Conservation (phyloP, 23 tunicate species). For the Halocynthia aurantium region DNA sequence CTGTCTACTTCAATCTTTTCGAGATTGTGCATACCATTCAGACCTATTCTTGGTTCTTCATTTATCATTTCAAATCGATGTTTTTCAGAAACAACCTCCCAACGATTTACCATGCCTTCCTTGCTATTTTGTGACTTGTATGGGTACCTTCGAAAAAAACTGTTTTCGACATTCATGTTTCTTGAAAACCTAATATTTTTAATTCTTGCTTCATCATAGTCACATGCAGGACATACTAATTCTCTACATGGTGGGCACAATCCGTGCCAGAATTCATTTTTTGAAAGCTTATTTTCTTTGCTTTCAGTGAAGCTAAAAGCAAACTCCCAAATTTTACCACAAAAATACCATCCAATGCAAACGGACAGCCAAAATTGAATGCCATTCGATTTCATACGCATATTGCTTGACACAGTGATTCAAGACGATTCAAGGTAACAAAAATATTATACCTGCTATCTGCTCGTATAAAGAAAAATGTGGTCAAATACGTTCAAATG, state of each 20-base stretch:
- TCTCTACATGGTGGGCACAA: slow-evolving; percentile 2
- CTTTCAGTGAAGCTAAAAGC: neutral
- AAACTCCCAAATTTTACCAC: neutral
- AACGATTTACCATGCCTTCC: slow-evolving; percentile 38
- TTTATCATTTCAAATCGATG: slow-evolving; percentile 67
- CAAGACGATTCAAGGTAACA: no score
- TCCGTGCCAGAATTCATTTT: neutral
- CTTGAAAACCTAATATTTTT: neutral
- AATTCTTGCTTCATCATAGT: neutral
- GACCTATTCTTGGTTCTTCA: slow-evolving; percentile 58
- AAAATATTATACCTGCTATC: no score
- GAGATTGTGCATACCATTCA: slow-evolving; percentile 15
- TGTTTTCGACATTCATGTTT: slow-evolving; percentile 12
- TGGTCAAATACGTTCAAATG: no score
- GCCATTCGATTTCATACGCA: neutral
- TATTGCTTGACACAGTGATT: no score
- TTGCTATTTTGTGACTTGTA: slow-evolving; percentile 42
- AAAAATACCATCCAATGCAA: neutral
- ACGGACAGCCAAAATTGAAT: neutral
- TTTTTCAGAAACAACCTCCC: slow-evolving; percentile 49
- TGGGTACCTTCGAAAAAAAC: slow-evolving; percentile 29
- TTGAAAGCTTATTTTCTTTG: neutral
- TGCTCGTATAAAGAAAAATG: no score
- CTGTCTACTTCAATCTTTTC: neutral
- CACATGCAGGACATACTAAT: neutral